Percentiles rank a stretch among this genome's conserved stretches.
Evolutionary conservation across 2,797 vertebrate genomes (phyloP).

Genomic region (Selene dorsalis): DNA sequence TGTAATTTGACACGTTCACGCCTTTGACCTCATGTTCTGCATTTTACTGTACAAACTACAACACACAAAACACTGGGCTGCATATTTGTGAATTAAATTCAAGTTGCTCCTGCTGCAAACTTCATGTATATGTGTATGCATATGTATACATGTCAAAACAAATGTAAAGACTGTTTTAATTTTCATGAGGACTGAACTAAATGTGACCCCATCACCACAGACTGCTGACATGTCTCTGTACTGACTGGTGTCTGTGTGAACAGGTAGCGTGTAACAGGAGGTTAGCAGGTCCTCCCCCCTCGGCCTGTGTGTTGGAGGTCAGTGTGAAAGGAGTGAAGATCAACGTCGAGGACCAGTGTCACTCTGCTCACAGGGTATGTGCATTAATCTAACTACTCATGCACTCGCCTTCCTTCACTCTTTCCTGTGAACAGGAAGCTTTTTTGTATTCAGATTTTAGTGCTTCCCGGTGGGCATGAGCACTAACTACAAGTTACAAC

Average conservation of each 20-base stretch:
- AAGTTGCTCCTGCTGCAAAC: not conserved
- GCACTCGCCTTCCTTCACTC: not conserved
- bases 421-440: not conserved
- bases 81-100: not conserved
- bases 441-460: not conserved
- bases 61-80: not conserved
- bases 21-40: not conserved
- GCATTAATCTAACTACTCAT: not conserved
- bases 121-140: not conserved
- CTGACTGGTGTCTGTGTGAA: slow-evolving; percentile 20
- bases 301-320: slow-evolving; percentile 92
- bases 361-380: slow-evolving; percentile 86
- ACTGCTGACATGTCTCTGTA: not conserved
- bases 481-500: slow-evolving; percentile 7
- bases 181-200: too few relatives aligned
- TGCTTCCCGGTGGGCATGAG: not conserved
- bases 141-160: too few relatives aligned
- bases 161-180: too few relatives aligned
- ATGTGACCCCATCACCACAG: not conserved
- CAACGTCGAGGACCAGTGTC: slow-evolving; percentile 87
- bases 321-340: slow-evolving; percentile 93
- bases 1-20: not conserved
- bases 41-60: not conserved
- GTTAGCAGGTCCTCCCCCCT: slow-evolving; percentile 88
- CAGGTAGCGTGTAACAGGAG: slow-evolving; percentile 94